These are phyloP conservation scores for Semicossyphus pulcher DNA, from an alignment of 2,113 vertebrate species.

Conservation along the genomic window DNA sequence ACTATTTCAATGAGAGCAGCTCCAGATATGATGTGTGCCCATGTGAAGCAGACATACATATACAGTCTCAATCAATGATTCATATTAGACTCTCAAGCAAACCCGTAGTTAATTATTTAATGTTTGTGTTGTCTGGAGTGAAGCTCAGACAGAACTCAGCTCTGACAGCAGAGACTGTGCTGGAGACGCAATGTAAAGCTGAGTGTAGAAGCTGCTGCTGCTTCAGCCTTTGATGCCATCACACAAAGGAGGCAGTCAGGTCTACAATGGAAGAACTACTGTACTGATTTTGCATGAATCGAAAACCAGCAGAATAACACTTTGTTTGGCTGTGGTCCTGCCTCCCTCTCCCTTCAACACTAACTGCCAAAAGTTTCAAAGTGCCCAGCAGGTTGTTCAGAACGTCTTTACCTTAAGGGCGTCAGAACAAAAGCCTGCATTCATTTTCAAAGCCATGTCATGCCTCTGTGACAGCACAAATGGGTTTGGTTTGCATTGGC, in stretches of 20 bases:
- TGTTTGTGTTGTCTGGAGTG: conserved; percentile 19
- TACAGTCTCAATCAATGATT: conserved; percentile 25
- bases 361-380: no score
- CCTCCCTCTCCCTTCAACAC: background rate
- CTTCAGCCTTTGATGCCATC: background rate
- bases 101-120: conserved; percentile 45
- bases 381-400: background rate
- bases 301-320: background rate
- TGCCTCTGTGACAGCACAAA: conserved; percentile 22
- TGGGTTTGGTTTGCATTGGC: conserved; percentile 50
- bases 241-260: background rate
- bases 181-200: background rate
- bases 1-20: no score
- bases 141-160: conserved; percentile 6
- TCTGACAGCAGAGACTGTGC: conserved; percentile 8
- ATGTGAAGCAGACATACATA: background rate
- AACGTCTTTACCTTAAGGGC: conserved; percentile 36
- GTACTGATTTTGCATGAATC: background rate
- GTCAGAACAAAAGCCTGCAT: conserved; percentile 66
- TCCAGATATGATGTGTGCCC: background rate
- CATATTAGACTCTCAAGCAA: conserved; percentile 22
- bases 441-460: conserved; percentile 32
- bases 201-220: background rate
- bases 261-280: no score
- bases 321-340: background rate